A percentile compares a stretch with the other conserved stretches of the same genome.
phyloP scores from a whole-genome alignment of 2,113 vertebrate species.

The Aptenodytes forsteri region DNA sequence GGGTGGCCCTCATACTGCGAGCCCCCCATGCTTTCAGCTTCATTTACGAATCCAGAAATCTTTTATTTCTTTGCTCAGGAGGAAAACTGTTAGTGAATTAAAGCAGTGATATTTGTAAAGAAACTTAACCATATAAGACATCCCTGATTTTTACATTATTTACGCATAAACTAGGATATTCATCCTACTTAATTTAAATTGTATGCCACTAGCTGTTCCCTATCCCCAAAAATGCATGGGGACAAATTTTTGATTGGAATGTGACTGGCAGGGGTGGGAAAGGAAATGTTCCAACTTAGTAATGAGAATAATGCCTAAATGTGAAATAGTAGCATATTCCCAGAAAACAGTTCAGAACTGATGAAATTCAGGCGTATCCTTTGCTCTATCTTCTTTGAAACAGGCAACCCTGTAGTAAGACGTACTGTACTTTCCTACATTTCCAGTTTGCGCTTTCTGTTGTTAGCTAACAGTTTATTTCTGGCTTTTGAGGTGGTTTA shows the following conservation, averaged over 20 bases:
- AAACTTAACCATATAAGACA: neutral
- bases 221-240: neutral
- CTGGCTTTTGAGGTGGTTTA: neutral
- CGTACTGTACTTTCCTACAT: neutral
- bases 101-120: neutral
- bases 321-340: neutral
- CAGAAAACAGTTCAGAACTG: neutral
- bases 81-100: slow-evolving; percentile 1
- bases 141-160: neutral
- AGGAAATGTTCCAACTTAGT: neutral
- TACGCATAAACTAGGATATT: neutral
- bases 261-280: neutral
- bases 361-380: neutral
- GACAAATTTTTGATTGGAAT: neutral
- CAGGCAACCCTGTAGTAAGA: neutral
- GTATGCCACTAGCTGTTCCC: neutral
- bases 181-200: neutral
- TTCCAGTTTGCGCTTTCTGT: neutral
- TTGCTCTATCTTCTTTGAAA: neutral
- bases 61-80: neutral
- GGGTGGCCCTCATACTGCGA: neutral
- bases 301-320: neutral
- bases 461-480: neutral
- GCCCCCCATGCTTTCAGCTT: slow-evolving; percentile 1
- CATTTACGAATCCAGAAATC: neutral